These are phyloP conservation scores for Varanus komodoensis DNA, from an alignment of 2,113 vertebrate species.

Conservation along the genomic window DNA sequence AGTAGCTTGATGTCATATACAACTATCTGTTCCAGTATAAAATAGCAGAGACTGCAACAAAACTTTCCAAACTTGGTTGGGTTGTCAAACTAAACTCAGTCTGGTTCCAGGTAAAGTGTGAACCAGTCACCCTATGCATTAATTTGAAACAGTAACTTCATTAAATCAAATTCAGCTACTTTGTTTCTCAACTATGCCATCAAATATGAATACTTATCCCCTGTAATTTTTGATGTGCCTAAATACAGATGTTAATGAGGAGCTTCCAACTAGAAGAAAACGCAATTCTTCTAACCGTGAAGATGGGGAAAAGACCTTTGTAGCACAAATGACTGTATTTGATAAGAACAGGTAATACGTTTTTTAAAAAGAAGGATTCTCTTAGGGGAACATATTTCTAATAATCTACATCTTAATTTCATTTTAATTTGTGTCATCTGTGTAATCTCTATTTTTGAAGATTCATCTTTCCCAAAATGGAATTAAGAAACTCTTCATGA, in stretches of 20 bases:
- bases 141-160: not conserved
- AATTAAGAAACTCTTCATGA: not conserved
- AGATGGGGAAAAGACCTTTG: slow-evolving; percentile 91
- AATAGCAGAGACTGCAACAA: not conserved
- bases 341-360: slow-evolving; percentile 94
- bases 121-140: slow-evolving; percentile 5
- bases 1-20: not conserved
- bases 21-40: not conserved
- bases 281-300: slow-evolving; percentile 89
- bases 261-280: slow-evolving; percentile 90
- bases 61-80: not conserved
- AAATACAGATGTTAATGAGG: slow-evolving; percentile 90
- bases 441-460: not conserved
- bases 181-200: not conserved
- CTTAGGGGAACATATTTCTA: slow-evolving; percentile 21
- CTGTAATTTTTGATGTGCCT: slow-evolving; percentile 50
- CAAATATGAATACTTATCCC: not conserved
- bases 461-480: not conserved
- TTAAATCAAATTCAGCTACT: slow-evolving; percentile 2
- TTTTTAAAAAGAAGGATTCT: slow-evolving; percentile 15
- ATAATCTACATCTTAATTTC: slow-evolving; percentile 7
- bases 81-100: not conserved
- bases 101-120: not conserved
- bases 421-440: not conserved
- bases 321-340: slow-evolving; percentile 99